Percentiles rank a stretch among this genome's conserved stretches.
These are phyloP conservation scores for Calonectris borealis DNA, from an alignment of 2,113 vertebrate species.

Conservation along the genomic window DNA sequence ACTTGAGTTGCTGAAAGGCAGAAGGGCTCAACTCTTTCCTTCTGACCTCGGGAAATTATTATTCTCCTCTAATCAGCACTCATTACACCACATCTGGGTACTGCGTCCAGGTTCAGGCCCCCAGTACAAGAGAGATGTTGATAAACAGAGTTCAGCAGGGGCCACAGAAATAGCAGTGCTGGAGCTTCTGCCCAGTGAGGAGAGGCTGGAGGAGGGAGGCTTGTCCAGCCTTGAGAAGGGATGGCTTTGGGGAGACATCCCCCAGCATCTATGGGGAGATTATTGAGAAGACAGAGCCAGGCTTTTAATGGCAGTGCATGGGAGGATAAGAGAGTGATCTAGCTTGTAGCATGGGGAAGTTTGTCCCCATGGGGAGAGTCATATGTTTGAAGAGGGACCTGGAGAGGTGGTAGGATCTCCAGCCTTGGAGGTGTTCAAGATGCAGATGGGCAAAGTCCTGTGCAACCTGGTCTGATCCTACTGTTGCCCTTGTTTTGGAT, in stretches of 20 bases:
- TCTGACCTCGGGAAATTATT: neutral
- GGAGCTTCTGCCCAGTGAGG: neutral
- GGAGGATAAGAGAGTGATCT: too few species aligned
- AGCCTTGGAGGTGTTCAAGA: neutral
- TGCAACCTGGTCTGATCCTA: neutral
- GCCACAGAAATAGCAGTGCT: neutral
- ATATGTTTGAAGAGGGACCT: neutral
- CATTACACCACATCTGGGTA: neutral
- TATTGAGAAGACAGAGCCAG: neutral
- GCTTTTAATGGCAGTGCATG: neutral
- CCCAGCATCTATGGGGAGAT: fast-evolving
- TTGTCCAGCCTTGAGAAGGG: neutral
- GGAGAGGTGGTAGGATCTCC: neutral
- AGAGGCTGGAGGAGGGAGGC: neutral
- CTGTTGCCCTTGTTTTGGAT: fast-evolving
- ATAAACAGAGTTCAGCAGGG: neutral
- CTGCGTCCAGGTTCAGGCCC: fast-evolving
- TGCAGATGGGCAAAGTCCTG: neutral
- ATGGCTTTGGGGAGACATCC: neutral
- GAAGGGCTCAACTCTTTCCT: neutral
- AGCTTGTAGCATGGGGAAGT: neutral
- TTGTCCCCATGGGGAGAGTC: neutral
- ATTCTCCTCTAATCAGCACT: neutral
- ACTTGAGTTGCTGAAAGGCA: neutral
- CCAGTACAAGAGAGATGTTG: neutral